Percentiles rank a stretch among this genome's conserved stretches.
These are phyloP conservation scores for Hypselothyrea guttata DNA, from an alignment of 2,888 invertebrate species.

Conservation along the genomic window DNA sequence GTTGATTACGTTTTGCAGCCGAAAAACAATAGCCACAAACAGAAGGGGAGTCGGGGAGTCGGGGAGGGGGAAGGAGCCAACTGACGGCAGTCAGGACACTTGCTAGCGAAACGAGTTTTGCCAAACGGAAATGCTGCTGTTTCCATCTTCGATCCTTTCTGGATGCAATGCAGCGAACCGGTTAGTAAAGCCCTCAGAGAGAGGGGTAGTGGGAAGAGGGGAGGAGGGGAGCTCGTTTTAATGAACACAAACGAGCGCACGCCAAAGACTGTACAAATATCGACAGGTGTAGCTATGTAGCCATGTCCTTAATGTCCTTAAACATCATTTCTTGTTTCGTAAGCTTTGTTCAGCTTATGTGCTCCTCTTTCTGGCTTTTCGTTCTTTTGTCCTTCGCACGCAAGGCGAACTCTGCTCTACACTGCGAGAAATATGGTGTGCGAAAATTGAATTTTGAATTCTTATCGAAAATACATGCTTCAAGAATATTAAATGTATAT, in stretches of 20 bases:
- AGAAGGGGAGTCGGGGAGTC: too few species aligned
- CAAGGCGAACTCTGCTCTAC: slow-evolving; percentile 41
- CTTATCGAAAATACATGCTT: too few species aligned
- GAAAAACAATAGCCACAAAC: slow-evolving; percentile 20
- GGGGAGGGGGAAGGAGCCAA: slow-evolving; percentile 16
- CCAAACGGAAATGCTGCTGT: slow-evolving; percentile 51
- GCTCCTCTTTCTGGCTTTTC: slow-evolving; percentile 43
- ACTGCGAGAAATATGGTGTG: too few species aligned
- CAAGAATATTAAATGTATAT: too few species aligned
- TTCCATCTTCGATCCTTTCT: slow-evolving; percentile 52
- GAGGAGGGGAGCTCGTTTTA: slow-evolving; percentile 22
- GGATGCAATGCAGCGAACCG: slow-evolving; percentile 45
- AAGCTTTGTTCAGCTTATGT: slow-evolving; percentile 32
- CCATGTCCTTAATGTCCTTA: slow-evolving; percentile 69
- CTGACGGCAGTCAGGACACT: slow-evolving; percentile 40
- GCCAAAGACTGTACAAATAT: slow-evolving; percentile 72
- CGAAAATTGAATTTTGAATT: too few species aligned
- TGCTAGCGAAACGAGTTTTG: slow-evolving; percentile 50
- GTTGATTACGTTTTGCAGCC: slow-evolving; percentile 63
- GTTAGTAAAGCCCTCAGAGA: slow-evolving; percentile 16
- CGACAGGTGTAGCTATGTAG: slow-evolving; percentile 68
- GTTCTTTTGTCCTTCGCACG: slow-evolving; percentile 54
- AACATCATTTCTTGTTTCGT: slow-evolving; percentile 58
- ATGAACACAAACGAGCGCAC: slow-evolving; percentile 53
- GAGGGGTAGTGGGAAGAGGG: background rate